Evolutionary conservation across 2,888 invertebrate species (phyloP).

Genomic region (Luffia ferchaultella): DNA sequence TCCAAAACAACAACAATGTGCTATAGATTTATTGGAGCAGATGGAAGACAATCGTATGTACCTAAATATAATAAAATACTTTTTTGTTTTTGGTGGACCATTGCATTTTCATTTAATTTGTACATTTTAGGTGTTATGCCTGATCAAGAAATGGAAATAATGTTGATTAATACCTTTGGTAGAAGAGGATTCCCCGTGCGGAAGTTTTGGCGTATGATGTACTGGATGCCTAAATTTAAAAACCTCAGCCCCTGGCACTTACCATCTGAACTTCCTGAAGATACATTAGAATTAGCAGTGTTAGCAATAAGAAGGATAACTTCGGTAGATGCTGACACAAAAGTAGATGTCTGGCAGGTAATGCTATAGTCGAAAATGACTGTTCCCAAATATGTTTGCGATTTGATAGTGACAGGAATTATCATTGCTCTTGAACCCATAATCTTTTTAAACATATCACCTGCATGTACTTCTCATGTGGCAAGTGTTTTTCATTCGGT

Average conservation of each 20-base stretch:
- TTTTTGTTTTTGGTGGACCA: too few relatives aligned
- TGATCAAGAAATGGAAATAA: slow-evolving; percentile 86
- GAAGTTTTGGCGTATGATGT: slow-evolving; percentile 84
- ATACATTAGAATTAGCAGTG: slow-evolving; percentile 79
- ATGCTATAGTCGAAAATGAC: too few relatives aligned
- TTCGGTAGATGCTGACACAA: slow-evolving; percentile 78
- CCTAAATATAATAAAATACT: neutral
- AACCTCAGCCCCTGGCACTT: slow-evolving; percentile 87
- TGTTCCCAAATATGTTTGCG: too few relatives aligned
- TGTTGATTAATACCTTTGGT: slow-evolving; percentile 88
- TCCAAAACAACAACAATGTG: slow-evolving; percentile 95
- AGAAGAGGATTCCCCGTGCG: slow-evolving; percentile 73
- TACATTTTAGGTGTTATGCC: slow-evolving; percentile 80
- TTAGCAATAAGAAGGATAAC: slow-evolving; percentile 86
- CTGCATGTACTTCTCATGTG: too few relatives aligned
- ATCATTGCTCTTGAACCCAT: too few relatives aligned
- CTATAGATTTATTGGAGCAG: slow-evolving; percentile 87
- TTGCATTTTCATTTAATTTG: neutral
- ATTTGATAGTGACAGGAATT: too few relatives aligned
- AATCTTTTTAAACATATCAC: too few relatives aligned
- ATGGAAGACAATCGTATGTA: slow-evolving; percentile 90
- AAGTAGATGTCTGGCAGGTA: slow-evolving; percentile 72
- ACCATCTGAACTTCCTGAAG: slow-evolving; percentile 80
- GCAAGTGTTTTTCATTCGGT: too few relatives aligned
- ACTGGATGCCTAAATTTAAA: slow-evolving; percentile 95